Conservation (phyloP, 2,797 vertebrate genomes). For the Dallia pectoralis region DNA sequence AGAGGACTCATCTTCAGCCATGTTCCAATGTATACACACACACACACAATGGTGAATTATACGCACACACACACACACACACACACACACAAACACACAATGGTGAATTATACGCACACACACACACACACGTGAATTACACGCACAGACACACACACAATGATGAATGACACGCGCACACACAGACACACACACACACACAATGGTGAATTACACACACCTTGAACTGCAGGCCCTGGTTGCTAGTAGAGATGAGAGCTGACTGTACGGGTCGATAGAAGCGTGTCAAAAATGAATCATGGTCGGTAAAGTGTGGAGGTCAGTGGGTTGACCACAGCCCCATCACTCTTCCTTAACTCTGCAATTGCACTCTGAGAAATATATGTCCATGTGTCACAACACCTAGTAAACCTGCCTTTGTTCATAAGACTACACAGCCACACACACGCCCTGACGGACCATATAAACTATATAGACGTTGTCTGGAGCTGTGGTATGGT, state of each 20-base stretch:
- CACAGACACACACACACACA: not conserved
- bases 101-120: too few species aligned
- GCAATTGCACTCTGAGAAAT: not conserved
- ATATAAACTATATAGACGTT: not conserved
- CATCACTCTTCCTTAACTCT: not conserved
- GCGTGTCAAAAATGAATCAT: not conserved
- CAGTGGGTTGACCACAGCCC: not conserved
- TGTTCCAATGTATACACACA: not conserved
- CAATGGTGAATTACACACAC: too few species aligned
- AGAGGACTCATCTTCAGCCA: not conserved
- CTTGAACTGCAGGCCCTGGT: not conserved
- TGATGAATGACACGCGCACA: too few species aligned
- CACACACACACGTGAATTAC: too few species aligned
- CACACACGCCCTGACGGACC: not conserved
- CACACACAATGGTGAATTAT: too few species aligned
- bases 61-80: too few species aligned
- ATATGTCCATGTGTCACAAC: not conserved
- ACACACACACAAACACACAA: too few species aligned
- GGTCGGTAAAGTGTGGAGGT: not conserved
- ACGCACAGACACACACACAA: too few species aligned
- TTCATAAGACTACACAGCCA: not conserved
- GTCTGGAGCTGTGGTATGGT: not conserved
- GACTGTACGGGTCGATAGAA: slow-evolving; percentile 1
- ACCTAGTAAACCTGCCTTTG: not conserved
- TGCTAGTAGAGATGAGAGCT: not conserved